Base-by-base conservation (phyloP, 1,140 invertebrate species). In the Caenorhabditis briggsae region DNA sequence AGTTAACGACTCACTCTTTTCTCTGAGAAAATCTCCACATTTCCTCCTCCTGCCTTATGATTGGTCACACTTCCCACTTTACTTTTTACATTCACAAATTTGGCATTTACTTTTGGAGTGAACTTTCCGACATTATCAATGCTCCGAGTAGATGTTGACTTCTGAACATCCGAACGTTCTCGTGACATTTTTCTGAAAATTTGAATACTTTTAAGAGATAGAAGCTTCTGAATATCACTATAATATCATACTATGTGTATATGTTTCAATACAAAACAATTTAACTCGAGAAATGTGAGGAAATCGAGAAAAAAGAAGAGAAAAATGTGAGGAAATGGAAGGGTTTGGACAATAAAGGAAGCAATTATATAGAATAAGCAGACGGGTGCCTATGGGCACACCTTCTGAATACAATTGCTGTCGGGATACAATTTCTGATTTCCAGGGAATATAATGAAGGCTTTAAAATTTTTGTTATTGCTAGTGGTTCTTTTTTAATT, bases 1-100 rank as follows among this genome's bases (percentile, higher is more conserved):
- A 90, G 7, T 25, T 25, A 25, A 9, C 6, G 9, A 25, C 59
- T 12, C 48, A 88, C 82, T 25, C 78, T 74, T 53, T 86, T 88
- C 48, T 90, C 87, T 5, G 84, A 86, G 85, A 88, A 88, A 83
- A 88, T 88, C 20, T 83, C 85, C 8, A 88, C 84, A 74, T 87
- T 87, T 61, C 87, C 87, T 5, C 87, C 87, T 12, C 64, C 70
- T 11, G 87, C 48, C 18, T 65, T 82, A 59, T 88, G 87, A 50
- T 88, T 84, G 5, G 87, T 86, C 3, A 70, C 55, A 25, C 70
- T 82, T 53, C 61, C 85, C 33, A 88, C 56, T 50, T 87, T 87
- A 82, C 86, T 87, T 23, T 50, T 78, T 1, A 78, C 70, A 50
- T 78, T 78, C n/a, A 78, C 70, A 78, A 78, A 78, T 43, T 78